Evolutionary conservation across 2,113 vertebrate genomes (phyloP).

Genomic region (Pseudopipra pipra): DNA sequence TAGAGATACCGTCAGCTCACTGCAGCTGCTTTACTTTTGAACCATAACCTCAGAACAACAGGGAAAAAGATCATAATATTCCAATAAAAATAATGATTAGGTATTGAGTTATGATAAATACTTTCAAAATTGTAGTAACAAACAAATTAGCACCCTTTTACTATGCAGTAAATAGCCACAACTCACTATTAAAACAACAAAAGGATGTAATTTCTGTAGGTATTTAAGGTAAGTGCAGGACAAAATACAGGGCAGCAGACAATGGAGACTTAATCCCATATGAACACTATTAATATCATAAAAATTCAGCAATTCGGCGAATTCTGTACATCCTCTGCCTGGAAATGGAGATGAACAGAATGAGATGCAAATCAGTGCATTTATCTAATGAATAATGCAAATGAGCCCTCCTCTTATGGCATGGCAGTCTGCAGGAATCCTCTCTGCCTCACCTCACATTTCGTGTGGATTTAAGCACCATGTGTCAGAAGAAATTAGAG

Average conservation of each 20-base stretch:
- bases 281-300: slow-evolving; percentile 53
- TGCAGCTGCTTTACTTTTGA: slow-evolving; percentile 17
- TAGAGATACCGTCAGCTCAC: not conserved
- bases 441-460: slow-evolving; percentile 75
- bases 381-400: slow-evolving; percentile 85
- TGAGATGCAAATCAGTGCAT: slow-evolving; percentile 80
- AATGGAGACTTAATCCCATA: slow-evolving; percentile 39
- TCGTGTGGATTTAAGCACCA: slow-evolving; percentile 74
- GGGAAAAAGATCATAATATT: not conserved
- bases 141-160: slow-evolving; percentile 34
- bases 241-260: slow-evolving; percentile 39
- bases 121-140: not conserved
- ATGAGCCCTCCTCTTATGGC: slow-evolving; percentile 68
- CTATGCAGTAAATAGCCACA: slow-evolving; percentile 22
- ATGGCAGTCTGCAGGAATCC: slow-evolving; percentile 74
- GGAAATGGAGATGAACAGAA: slow-evolving; percentile 65
- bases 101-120: not conserved
- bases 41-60: not conserved
- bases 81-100: not conserved
- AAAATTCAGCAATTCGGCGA: slow-evolving; percentile 52
- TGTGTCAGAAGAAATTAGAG: slow-evolving; percentile 80
- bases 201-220: not conserved
- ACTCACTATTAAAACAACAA: slow-evolving; percentile 39
- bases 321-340: slow-evolving; percentile 57
- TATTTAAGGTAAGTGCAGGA: slow-evolving; percentile 1